Evolutionary conservation across 2,113 vertebrate species (phyloP), one percentile per base, ranked within the genome.

Genomic region (Solenodon paradoxus): DNA sequence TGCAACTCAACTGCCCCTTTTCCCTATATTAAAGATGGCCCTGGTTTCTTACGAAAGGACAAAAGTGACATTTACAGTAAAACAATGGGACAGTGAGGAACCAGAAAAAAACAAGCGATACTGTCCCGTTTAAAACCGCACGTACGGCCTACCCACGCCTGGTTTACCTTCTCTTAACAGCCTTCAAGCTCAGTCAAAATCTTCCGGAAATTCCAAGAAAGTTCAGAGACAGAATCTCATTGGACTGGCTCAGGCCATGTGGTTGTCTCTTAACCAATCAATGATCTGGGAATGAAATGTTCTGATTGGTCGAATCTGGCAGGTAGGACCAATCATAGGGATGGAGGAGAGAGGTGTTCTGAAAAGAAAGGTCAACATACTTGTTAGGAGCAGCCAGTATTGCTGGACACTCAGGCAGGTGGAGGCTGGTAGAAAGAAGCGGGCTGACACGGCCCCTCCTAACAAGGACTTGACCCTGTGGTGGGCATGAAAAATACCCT

Each of bases 161-260:
- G 7, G 7, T 15, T 69, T 28, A 3, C 0, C 0, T 0, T 1
- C 32, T 55, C 16, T 24, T 11, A 2, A n/a, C 0, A 13, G 49
- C 24, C 11, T 2, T 64, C 19, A 10, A 42, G 7, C 64, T 26
- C 28, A 4, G 16, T 7, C 47, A 47, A 40, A 35, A 24, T 13
- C 15, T 55, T 17, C 35, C 1, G 30, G 28, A 24, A 42, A 24
- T 7, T 40, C 28, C 32, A n/a, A 7, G 10, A 0, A 19, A 77
- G 24, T 69, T 72, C 53, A 51, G 78, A 16, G 24, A 13, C 75
- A 51, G 15, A n/a, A 30, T 88, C 30, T 66, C 88, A 61, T 53
- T 74, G 96, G 77, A 35, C 53, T 35, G 20, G 10, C 30, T 53
- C 53, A 0, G 9, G 63, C 47, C 87, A 53, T 1, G 20, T 40